phyloP scores from a whole-genome alignment of 2,797 vertebrate genomes.

The Enteromius fasciolatus region DNA sequence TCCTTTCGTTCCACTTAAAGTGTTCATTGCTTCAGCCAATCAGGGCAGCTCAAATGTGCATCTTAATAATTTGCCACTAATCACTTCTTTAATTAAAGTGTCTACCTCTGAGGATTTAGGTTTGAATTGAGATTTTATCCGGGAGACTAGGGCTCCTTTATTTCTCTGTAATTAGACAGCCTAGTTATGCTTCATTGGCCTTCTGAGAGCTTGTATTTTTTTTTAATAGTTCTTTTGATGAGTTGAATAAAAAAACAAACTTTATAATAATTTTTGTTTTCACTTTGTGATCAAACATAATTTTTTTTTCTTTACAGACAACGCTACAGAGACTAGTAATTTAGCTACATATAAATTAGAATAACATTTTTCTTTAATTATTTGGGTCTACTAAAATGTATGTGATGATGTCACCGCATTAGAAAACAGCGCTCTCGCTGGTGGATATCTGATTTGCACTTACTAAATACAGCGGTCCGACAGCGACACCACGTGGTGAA shows the following conservation, averaged over 20 bases:
- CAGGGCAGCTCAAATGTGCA: conserved; percentile 12
- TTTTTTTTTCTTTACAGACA: not conserved
- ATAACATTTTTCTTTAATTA: not conserved
- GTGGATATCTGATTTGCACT: not conserved
- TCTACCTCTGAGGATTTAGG: conserved; percentile 29
- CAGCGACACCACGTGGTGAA: conserved; percentile 3
- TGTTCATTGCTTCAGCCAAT: conserved; percentile 21
- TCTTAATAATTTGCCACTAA: conserved; percentile 38
- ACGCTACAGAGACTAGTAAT: not conserved
- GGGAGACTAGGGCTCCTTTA: conserved; percentile 13
- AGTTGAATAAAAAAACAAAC: not conserved
- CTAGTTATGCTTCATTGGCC: conserved; percentile 18
- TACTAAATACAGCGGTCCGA: not conserved
- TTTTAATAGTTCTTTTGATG: conserved; percentile 3
- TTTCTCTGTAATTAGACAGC: conserved; percentile 40
- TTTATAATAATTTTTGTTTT: not conserved
- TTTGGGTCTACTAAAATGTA: not conserved
- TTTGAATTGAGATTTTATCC: conserved; percentile 45
- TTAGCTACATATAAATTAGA: not conserved
- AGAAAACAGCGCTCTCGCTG: not conserved
- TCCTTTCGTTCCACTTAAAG: not conserved
- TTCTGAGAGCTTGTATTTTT: conserved; percentile 14
- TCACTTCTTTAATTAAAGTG: conserved; percentile 45
- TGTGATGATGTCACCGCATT: not conserved
- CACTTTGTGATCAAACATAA: not conserved